These are phyloP conservation scores for Lordiphosa mommai DNA, from an alignment of 1,140 invertebrate species.

Conservation along the genomic window DNA sequence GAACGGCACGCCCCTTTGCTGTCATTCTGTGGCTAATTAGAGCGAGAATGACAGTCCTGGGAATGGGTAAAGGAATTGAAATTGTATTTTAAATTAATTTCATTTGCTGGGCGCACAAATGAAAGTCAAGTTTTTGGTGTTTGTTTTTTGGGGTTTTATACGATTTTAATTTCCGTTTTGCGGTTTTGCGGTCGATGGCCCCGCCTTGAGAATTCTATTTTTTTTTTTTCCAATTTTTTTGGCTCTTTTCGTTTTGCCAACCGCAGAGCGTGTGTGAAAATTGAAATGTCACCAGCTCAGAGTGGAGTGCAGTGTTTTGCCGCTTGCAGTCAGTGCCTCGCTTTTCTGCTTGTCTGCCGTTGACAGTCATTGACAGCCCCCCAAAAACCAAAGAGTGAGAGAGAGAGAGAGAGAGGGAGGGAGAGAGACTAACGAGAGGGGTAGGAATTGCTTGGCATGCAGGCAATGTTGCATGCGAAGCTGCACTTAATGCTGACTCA, in stretches of 20 bases:
- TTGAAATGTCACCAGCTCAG: slow-evolving; percentile 65
- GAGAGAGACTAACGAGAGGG: background rate
- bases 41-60: slow-evolving; percentile 16
- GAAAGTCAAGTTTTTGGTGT: slow-evolving; percentile 21
- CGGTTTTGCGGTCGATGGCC: slow-evolving; percentile 30
- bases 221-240: background rate
- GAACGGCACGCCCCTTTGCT: slow-evolving; percentile 40
- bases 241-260: slow-evolving; percentile 22
- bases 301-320: slow-evolving; percentile 25
- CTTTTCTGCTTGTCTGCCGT: slow-evolving; percentile 67
- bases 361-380: slow-evolving; percentile 72
- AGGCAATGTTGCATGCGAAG: slow-evolving; percentile 64
- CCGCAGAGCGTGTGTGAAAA: slow-evolving; percentile 69
- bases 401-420: background rate
- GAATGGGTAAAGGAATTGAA: slow-evolving; percentile 5
- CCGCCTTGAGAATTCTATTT: slow-evolving; percentile 16
- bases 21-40: slow-evolving; percentile 59
- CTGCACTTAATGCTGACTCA: slow-evolving; percentile 73
- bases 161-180: slow-evolving; percentile 62
- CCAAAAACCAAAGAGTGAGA: background rate
- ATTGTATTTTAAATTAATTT: slow-evolving; percentile 33
- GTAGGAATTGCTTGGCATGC: slow-evolving; percentile 40
- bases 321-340: slow-evolving; percentile 25
- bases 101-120: slow-evolving; percentile 15
- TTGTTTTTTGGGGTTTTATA: slow-evolving; percentile 36